Conservation (phyloP, 2,888 invertebrate genomes). For the Boloria euphrosyne region DNA sequence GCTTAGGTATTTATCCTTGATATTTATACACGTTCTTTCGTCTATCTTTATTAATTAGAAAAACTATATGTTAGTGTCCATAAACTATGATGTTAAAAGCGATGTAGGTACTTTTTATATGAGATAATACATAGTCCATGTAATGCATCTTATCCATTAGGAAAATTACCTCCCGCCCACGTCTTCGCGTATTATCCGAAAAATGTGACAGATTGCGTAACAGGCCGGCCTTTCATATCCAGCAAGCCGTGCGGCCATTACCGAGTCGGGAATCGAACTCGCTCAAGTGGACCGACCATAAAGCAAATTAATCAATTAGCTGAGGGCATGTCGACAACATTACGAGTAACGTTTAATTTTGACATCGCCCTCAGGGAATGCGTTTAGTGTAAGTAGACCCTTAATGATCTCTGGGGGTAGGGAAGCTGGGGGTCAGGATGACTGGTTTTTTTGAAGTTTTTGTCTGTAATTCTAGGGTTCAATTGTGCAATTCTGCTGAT, state of each 20-base stretch:
- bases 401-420: slow-evolving; percentile 33
- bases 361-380: slow-evolving; percentile 57
- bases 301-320: slow-evolving; percentile 83
- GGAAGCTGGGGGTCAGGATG: slow-evolving; percentile 47
- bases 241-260: slow-evolving; percentile 73
- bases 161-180: slow-evolving; percentile 49
- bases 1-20: neutral
- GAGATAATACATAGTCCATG: slow-evolving; percentile 2
- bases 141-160: slow-evolving; percentile 49
- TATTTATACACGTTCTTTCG: no score
- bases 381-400: slow-evolving; percentile 48
- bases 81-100: neutral
- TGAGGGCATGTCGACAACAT: slow-evolving; percentile 80
- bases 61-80: no score
- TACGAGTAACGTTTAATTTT: slow-evolving; percentile 79
- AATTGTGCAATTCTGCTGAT: slow-evolving; percentile 75
- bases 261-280: slow-evolving; percentile 68
- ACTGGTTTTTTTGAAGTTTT: slow-evolving; percentile 53
- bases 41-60: no score
- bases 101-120: neutral
- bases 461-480: slow-evolving; percentile 63
- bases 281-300: slow-evolving; percentile 77
- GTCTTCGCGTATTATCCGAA: slow-evolving; percentile 53
- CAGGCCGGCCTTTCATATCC: slow-evolving; percentile 66
- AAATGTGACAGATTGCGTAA: slow-evolving; percentile 80